A percentile compares a stretch with the other conserved stretches of the same genome.
Evolutionary conservation across 2,113 vertebrate genomes (phyloP).

Genomic region (Cariama cristata): DNA sequence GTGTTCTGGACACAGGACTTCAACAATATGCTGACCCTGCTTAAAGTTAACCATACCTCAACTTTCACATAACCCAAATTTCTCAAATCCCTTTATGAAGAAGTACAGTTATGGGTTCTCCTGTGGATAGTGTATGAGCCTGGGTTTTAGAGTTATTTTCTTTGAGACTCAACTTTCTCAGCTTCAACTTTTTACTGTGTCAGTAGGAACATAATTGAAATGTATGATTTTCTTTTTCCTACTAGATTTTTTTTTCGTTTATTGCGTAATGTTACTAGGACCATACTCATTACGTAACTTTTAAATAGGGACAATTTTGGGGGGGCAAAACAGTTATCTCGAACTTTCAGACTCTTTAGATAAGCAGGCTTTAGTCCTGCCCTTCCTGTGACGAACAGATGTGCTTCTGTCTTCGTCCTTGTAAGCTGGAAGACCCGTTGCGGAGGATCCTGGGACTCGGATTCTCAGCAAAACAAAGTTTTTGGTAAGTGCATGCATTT

Average conservation of each 20-base stretch:
- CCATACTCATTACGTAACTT: neutral
- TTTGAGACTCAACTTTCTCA: neutral
- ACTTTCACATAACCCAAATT: neutral
- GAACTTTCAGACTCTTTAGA: neutral
- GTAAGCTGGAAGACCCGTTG: neutral
- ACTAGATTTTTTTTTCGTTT: neutral
- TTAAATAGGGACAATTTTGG: neutral
- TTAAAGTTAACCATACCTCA: neutral
- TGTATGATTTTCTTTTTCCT: neutral
- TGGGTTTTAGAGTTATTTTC: neutral
- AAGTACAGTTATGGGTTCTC: neutral
- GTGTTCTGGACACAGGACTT: neutral
- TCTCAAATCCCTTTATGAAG: neutral
- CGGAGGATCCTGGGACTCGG: neutral
- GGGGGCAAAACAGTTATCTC: slow-evolving; percentile 27
- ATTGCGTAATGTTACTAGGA: neutral
- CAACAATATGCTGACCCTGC: neutral
- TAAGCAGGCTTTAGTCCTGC: slow-evolving; percentile 54
- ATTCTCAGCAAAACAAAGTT: neutral
- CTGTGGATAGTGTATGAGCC: neutral
- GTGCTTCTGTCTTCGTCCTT: neutral
- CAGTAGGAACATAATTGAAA: neutral
- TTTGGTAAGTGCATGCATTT: slow-evolving; percentile 21
- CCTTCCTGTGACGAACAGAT: slow-evolving; percentile 18
- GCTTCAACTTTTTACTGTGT: neutral